Percentiles rank a stretch among this genome's conserved stretches.
Evolutionary conservation across 2,797 vertebrate genomes (phyloP).

Genomic region (Poecile montanus): DNA sequence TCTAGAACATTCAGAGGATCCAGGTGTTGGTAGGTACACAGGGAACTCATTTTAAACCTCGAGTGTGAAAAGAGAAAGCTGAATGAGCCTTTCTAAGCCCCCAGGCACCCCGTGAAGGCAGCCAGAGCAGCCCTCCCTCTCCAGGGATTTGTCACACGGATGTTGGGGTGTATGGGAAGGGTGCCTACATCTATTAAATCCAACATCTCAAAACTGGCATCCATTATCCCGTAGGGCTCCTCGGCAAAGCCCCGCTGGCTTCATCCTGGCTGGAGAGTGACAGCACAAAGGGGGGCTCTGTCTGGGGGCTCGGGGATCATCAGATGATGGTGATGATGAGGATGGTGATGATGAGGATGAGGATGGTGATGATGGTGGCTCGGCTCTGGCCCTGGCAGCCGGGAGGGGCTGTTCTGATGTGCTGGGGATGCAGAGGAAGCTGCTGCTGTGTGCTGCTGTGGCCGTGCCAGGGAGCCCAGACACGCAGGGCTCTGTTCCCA

Average conservation of each 20-base stretch:
- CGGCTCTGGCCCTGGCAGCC: not conserved
- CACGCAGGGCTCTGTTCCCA: not conserved
- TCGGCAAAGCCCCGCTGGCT: not conserved
- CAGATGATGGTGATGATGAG: too few species aligned
- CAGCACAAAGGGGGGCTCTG: too few species aligned
- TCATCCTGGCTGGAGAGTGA: rapidly evolving
- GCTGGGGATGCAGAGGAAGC: not conserved
- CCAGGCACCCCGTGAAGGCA: not conserved
- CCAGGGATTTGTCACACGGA: rapidly evolving
- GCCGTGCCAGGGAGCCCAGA: not conserved
- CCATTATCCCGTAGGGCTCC: rapidly evolving
- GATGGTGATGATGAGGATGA: too few species aligned
- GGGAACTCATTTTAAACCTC: not conserved
- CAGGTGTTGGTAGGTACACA: not conserved
- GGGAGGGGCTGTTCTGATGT: not conserved
- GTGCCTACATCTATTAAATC: not conserved
- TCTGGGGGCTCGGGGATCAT: too few species aligned
- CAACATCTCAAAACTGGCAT: rapidly evolving
- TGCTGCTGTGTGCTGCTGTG: not conserved
- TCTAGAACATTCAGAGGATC: not conserved
- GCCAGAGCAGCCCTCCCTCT: not conserved
- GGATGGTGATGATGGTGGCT: too few species aligned
- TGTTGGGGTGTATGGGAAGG: not conserved
- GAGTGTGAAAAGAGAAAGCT: not conserved
- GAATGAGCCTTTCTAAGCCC: not conserved